phyloP scores from a whole-genome alignment of 2,888 invertebrate genomes.

The Tachystola acroxantha region DNA sequence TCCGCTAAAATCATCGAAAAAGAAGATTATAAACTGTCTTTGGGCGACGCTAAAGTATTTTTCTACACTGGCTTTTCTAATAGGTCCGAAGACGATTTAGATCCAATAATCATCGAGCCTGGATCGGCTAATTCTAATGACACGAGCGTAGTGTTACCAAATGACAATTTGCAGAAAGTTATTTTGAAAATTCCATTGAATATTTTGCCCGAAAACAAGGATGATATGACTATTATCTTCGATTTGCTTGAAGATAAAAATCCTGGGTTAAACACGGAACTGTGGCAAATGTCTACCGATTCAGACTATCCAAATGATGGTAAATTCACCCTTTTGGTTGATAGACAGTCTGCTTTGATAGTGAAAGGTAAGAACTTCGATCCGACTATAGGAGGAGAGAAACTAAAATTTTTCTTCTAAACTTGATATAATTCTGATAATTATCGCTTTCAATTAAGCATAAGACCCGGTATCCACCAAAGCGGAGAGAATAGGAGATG shows the following conservation, averaged over 20 bases:
- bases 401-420: constrained; percentile 49
- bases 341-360: constrained; percentile 46
- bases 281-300: constrained; percentile 49
- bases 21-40: constrained; percentile 10
- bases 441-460: too few species aligned
- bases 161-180: constrained; percentile 32
- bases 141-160: constrained; percentile 17
- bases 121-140: constrained; percentile 22
- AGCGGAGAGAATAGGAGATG: too few species aligned
- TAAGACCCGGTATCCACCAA: too few species aligned
- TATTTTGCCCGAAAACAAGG: constrained; percentile 51
- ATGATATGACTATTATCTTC: constrained; percentile 56
- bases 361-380: constrained; percentile 48
- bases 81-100: constrained; percentile 20
- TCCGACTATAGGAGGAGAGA: constrained; percentile 48
- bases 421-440: neutral
- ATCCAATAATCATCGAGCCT: constrained; percentile 23
- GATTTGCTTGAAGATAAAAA: constrained; percentile 62
- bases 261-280: constrained; percentile 55
- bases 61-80: constrained; percentile 10
- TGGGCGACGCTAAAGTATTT: constrained; percentile 12
- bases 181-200: constrained; percentile 46
- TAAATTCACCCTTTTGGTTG: constrained; percentile 45
- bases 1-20: constrained; percentile 10
- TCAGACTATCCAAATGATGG: constrained; percentile 41